Conservation (phyloP, 2,797 vertebrate species). For the Melanotaenia trifasciata region DNA sequence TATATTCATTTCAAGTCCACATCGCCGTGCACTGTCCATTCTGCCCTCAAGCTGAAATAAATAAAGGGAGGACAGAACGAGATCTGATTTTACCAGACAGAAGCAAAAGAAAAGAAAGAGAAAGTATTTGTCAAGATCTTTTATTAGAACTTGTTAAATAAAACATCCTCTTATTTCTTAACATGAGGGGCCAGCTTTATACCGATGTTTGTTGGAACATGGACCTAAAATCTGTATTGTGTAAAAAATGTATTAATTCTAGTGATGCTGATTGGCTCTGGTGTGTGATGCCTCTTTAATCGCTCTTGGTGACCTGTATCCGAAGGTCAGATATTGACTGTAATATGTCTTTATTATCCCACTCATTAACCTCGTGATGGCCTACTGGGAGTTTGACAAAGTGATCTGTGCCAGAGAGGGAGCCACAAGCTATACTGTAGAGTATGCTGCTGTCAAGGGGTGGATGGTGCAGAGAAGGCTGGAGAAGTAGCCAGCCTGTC, state of each 20-base stretch:
- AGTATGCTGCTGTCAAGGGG: constrained; percentile 61
- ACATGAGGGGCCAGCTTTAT: constrained; percentile 42
- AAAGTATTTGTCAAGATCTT: constrained; percentile 1
- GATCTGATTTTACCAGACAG: constrained; percentile 37
- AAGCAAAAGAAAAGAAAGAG: constrained; percentile 22
- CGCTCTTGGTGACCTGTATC: constrained; percentile 60
- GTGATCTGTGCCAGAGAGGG: constrained; percentile 50
- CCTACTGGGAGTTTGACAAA: constrained; percentile 58
- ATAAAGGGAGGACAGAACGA: constrained; percentile 42
- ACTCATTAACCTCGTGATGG: constrained; percentile 77
- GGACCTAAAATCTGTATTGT: constrained; percentile 65
- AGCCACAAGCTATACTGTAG: constrained; percentile 51
- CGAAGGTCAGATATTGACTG: constrained; percentile 78
- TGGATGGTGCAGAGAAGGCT: constrained; percentile 57
- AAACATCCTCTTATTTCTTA: constrained; percentile 56
- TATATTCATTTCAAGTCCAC: constrained; percentile 61
- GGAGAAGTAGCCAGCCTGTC: constrained; percentile 60
- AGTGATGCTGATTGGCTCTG: constrained; percentile 52
- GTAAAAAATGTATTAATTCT: constrained; percentile 71
- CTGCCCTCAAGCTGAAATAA: constrained; percentile 56
- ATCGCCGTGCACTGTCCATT: constrained; percentile 51
- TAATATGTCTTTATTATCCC: constrained; percentile 73
- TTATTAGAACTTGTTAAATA: not conserved
- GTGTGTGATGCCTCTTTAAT: constrained; percentile 33
- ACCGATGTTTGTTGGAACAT: constrained; percentile 60